Evolutionary conservation across 2,113 vertebrate species (phyloP).

Genomic region (Nanger granti): DNA sequence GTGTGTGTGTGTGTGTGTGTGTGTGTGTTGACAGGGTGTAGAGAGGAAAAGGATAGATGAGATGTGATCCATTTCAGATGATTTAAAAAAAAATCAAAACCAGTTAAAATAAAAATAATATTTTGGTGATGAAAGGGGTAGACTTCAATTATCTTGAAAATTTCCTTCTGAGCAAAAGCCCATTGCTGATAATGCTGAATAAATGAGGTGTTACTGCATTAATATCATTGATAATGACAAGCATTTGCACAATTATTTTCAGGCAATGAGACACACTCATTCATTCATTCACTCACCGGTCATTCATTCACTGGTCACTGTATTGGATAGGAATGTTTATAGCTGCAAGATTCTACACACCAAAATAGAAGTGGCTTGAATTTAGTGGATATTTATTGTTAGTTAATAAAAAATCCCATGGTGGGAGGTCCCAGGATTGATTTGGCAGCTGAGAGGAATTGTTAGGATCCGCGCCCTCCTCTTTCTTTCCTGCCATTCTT

Average conservation of each 20-base stretch:
- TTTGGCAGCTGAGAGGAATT: not conserved
- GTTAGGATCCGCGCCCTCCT: not conserved
- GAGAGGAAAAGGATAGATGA: not conserved
- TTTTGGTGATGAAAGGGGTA: constrained; percentile 36
- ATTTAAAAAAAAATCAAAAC: not conserved
- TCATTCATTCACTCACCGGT: not conserved
- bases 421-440: not conserved
- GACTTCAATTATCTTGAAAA: constrained; percentile 57
- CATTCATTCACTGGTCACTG: not conserved
- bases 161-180: constrained; percentile 50
- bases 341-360: not conserved
- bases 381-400: not conserved
- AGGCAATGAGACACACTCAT: not conserved
- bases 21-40: not conserved
- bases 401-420: not conserved
- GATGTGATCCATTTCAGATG: not conserved
- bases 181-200: constrained; percentile 13
- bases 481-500: not conserved
- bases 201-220: constrained; percentile 45
- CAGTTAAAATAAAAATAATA: constrained; percentile 38
- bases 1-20: not conserved
- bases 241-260: constrained; percentile 12
- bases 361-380: not conserved
- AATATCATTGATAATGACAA: constrained; percentile 39
- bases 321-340: not conserved